phyloP scores from a whole-genome alignment of 1,140 invertebrate genomes.

The Drosophila parvula region DNA sequence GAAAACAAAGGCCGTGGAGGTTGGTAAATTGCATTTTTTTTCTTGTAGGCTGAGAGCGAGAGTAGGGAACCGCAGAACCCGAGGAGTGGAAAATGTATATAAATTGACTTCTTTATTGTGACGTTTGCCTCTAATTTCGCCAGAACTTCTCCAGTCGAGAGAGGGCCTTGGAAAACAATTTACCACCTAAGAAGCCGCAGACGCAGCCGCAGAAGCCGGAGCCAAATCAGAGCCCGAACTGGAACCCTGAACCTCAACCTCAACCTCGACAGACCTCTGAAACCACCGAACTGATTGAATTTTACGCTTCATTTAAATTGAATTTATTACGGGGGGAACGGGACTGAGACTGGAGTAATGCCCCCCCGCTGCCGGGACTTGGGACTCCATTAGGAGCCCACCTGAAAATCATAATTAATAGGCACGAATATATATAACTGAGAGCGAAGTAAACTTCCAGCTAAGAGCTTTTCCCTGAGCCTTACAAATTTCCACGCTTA shows the following conservation, averaged over 20 bases:
- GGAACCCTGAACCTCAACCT: constrained; percentile 18
- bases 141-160: constrained; percentile 54
- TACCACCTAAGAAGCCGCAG: constrained; percentile 77
- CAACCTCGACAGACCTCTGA: constrained; percentile 20
- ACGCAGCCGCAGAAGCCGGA: constrained; percentile 62
- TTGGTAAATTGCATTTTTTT: constrained; percentile 73
- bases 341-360: neutral
- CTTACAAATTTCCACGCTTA: constrained; percentile 77
- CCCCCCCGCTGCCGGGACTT: constrained; percentile 9
- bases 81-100: constrained; percentile 76
- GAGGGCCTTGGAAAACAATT: constrained; percentile 55
- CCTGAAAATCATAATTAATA: constrained; percentile 76
- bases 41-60: neutral
- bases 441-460: constrained; percentile 14
- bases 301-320: constrained; percentile 83
- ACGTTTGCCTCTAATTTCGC: constrained; percentile 73
- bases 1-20: constrained; percentile 55
- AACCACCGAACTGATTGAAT: constrained; percentile 77
- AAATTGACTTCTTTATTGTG: constrained; percentile 80
- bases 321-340: constrained; percentile 67
- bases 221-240: constrained; percentile 16
- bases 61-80: constrained; percentile 46
- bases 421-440: constrained; percentile 62
- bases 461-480: constrained; percentile 65
- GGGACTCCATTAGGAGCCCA: constrained; percentile 54